These are phyloP conservation scores for Bombycilla garrulus DNA, from an alignment of 2,113 vertebrate species.

Conservation along the genomic window DNA sequence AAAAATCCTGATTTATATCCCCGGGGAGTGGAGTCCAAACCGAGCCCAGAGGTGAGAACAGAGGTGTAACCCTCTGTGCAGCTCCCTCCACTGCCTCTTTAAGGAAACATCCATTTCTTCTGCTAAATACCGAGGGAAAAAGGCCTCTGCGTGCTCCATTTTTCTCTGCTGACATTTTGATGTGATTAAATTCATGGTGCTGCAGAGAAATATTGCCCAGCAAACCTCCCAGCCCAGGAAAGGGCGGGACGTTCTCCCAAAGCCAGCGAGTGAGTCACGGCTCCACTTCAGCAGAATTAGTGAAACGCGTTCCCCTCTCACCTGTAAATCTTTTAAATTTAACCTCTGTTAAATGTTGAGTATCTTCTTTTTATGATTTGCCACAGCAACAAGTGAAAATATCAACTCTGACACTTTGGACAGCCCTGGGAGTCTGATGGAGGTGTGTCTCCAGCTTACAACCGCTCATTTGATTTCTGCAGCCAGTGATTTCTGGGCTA, in stretches of 20 bases:
- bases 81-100: not conserved
- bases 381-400: not conserved
- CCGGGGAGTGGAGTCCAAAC: not conserved
- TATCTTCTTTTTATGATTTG: not conserved
- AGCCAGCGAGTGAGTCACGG: not conserved
- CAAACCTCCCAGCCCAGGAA: not conserved
- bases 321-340: no score
- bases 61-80: not conserved
- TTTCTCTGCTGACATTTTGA: slow-evolving; percentile 28
- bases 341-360: not conserved
- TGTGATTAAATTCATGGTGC: slow-evolving; percentile 15
- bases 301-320: not conserved
- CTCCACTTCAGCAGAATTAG: not conserved
- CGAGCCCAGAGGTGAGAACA: not conserved
- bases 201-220: slow-evolving; percentile 14
- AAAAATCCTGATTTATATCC: not conserved
- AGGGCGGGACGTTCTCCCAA: not conserved
- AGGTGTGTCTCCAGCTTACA: not conserved
- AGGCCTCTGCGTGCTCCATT: not conserved
- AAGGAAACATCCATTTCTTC: not conserved
- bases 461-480: not conserved
- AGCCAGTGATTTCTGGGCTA: not conserved
- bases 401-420: fast-evolving
- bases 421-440: not conserved
- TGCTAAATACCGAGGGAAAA: not conserved